These are phyloP conservation scores for Mesocricetus auratus DNA, from an alignment of 2,113 vertebrate genomes.

Conservation along the genomic window DNA sequence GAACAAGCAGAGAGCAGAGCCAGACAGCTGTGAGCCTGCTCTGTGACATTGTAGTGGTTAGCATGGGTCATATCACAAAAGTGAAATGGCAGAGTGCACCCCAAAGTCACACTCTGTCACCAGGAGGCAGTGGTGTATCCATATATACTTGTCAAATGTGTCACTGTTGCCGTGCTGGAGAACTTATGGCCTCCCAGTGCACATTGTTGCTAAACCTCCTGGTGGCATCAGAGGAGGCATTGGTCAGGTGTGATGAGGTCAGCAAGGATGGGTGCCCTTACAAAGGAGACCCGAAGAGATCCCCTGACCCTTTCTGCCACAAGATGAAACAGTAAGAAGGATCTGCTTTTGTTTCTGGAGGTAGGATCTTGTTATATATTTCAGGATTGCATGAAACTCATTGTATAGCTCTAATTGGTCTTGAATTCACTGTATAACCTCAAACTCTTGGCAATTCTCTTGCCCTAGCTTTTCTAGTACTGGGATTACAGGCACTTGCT, in stretches of 20 bases:
- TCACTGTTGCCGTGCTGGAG: background rate
- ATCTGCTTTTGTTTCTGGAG: background rate
- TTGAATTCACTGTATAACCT: background rate
- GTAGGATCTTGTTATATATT: background rate
- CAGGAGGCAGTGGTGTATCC: background rate
- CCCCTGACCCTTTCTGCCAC: background rate
- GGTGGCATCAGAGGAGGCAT: background rate
- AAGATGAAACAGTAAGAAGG: background rate
- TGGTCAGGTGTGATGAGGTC: background rate
- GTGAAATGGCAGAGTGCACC: background rate
- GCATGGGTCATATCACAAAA: background rate
- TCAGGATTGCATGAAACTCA: background rate
- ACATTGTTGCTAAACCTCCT: background rate
- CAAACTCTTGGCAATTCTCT: background rate
- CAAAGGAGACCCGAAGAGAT: background rate
- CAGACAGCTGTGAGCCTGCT: background rate
- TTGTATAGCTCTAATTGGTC: background rate
- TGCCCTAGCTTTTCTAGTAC: background rate
- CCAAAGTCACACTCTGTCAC: background rate
- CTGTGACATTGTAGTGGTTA: background rate
- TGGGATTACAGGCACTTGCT: background rate
- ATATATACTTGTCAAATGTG: background rate
- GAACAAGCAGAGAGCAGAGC: background rate
- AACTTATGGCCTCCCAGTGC: background rate
- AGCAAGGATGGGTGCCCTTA: background rate